Percentiles rank a stretch among this genome's conserved stretches.
phyloP scores from a whole-genome alignment of 2,113 vertebrate species.

The Lutjanus erythropterus region DNA sequence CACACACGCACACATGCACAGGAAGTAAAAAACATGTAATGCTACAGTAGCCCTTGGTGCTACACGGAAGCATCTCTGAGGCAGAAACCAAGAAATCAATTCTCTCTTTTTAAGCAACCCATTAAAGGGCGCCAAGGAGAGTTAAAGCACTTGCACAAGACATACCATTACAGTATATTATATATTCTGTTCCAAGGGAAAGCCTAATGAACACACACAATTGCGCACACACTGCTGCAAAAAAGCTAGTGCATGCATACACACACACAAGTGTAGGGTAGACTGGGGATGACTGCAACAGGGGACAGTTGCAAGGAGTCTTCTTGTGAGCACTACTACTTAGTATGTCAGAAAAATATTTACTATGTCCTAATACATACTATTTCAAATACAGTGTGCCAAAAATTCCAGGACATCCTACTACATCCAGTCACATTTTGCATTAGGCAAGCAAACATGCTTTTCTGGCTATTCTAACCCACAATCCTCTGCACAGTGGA shows the following conservation, averaged over 20 bases:
- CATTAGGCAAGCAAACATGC: too few relatives aligned
- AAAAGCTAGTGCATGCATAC: neutral
- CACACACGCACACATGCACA: conserved; percentile 8
- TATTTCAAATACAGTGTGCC: too few relatives aligned
- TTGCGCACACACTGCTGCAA: conserved; percentile 17
- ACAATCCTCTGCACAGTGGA: too few relatives aligned
- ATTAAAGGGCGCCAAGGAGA: conserved; percentile 76
- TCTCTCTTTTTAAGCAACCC: conserved; percentile 71
- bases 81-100: conserved; percentile 79
- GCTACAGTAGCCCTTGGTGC: conserved; percentile 56
- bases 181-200: conserved; percentile 50
- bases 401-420: too few relatives aligned
- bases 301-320: too few relatives aligned
- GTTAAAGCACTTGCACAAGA: conserved; percentile 72
- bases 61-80: conserved; percentile 58
- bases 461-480: too few relatives aligned
- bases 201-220: conserved; percentile 46
- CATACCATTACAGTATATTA: conserved; percentile 66
- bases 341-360: too few relatives aligned
- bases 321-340: too few relatives aligned
- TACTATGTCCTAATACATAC: too few relatives aligned
- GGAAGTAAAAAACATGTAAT: conserved; percentile 30
- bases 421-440: too few relatives aligned
- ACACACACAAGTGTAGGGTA: neutral
- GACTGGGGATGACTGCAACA: too few relatives aligned